A percentile compares a stretch with the other conserved stretches of the same genome.
Conservation (phyloP, 2,113 vertebrate genomes). For the Nestor notabilis region DNA sequence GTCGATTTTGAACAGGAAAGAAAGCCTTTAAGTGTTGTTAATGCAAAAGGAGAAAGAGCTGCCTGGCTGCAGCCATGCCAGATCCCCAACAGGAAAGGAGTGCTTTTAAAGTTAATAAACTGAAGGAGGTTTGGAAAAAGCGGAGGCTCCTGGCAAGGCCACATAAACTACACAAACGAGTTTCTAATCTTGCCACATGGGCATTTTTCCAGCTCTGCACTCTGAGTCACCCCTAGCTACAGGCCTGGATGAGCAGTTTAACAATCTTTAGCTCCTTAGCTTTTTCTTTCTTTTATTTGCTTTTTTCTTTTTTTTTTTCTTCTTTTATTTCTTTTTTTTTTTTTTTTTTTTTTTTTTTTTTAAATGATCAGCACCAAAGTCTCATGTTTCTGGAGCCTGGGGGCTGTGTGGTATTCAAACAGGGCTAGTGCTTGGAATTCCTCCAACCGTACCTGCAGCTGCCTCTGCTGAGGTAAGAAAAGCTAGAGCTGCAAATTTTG, state of each 20-base stretch:
- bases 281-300: neutral
- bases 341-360: neutral
- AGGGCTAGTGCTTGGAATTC: conserved; percentile 72
- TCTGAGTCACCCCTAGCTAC: conserved; percentile 80
- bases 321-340: no score
- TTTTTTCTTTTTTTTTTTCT: neutral
- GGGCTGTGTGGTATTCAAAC: conserved; percentile 77
- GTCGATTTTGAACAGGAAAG: conserved; percentile 47
- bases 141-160: conserved; percentile 79
- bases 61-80: conserved; percentile 41
- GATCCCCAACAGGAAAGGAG: conserved; percentile 72
- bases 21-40: conserved; percentile 58
- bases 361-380: conserved; percentile 73
- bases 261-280: conserved; percentile 63
- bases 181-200: conserved; percentile 75
- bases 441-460: conserved; percentile 77
- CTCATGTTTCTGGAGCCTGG: conserved; percentile 79
- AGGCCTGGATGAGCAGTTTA: conserved; percentile 80
- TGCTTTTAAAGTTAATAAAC: conserved; percentile 84
- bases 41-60: conserved; percentile 36
- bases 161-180: conserved; percentile 70
- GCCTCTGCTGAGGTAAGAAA: conserved; percentile 19
- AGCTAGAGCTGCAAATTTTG: neutral
- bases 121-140: conserved; percentile 80
- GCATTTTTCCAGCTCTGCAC: conserved; percentile 69